Conservation (phyloP, 1,140 invertebrate species). For the Leptonema lineaticorne region DNA sequence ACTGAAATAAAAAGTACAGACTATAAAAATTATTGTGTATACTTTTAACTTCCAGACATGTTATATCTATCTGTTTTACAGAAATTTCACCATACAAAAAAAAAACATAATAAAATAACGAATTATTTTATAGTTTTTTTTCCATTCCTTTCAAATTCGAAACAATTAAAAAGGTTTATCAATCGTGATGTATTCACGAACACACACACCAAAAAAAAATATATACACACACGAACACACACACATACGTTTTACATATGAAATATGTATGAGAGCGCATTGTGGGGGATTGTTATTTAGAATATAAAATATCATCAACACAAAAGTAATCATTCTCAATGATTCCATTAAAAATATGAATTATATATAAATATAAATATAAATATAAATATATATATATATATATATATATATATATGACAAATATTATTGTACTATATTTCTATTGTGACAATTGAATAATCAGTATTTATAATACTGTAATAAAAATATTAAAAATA, state of each 20-base stretch:
- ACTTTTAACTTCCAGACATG: slow-evolving; percentile 8
- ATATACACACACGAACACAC: not conserved
- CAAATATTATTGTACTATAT: slow-evolving; percentile 44
- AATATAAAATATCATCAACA: too few relatives aligned
- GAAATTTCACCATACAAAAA: too few relatives aligned
- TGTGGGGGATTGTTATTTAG: too few relatives aligned
- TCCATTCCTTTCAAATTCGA: not conserved
- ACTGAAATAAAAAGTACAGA: slow-evolving; percentile 15
- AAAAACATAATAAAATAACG: not conserved
- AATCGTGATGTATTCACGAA: too few relatives aligned
- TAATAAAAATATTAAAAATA: slow-evolving; percentile 41
- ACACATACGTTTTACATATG: not conserved
- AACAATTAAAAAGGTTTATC: too few relatives aligned
- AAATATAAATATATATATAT: not conserved
- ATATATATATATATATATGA: slow-evolving; percentile 26
- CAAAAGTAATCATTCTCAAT: not conserved
- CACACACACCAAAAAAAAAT: too few relatives aligned
- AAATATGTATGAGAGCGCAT: not conserved
- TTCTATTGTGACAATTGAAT: slow-evolving; percentile 44
- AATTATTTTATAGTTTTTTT: not conserved
- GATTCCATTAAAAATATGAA: too few relatives aligned
- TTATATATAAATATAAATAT: too few relatives aligned
- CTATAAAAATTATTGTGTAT: slow-evolving; percentile 11
- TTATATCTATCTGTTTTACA: not conserved
- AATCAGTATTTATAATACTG: slow-evolving; percentile 44